Conservation (phyloP, 2,888 invertebrate species). For the Melolontha melolontha region DNA sequence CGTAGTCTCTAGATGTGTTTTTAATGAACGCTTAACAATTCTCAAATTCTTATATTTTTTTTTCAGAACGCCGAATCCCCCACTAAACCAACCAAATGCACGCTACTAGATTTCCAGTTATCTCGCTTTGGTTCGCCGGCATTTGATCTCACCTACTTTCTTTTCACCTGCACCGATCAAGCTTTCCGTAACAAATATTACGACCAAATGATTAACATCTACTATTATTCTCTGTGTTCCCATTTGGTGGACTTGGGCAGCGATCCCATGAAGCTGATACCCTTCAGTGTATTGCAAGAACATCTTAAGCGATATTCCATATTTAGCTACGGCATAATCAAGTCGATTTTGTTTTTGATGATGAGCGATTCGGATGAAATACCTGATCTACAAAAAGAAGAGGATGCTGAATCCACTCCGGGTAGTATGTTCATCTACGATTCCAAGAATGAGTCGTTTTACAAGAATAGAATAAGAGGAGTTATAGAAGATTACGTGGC, state of each 20-base stretch:
- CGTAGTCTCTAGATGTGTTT: no score
- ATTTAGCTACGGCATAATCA: conserved; percentile 50
- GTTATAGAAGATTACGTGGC: conserved; percentile 39
- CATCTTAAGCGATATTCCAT: conserved; percentile 54
- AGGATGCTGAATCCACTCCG: no score
- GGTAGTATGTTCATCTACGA: no score
- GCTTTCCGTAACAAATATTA: conserved; percentile 17
- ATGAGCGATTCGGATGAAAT: conserved; percentile 47
- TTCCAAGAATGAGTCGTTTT: background rate
- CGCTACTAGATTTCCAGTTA: conserved; percentile 34
- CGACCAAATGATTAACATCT: conserved; percentile 44
- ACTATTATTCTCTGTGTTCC: conserved; percentile 54
- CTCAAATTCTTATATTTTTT: no score
- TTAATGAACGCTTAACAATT: no score
- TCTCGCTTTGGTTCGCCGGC: conserved; percentile 27
- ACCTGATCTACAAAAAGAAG: no score
- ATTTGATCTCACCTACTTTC: conserved; percentile 35
- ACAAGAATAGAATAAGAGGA: conserved; percentile 43
- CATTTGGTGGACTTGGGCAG: conserved; percentile 50
- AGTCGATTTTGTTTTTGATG: conserved; percentile 48
- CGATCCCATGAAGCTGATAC: conserved; percentile 53
- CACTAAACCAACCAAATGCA: conserved; percentile 15
- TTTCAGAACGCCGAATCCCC: background rate
- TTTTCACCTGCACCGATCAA: conserved; percentile 34
- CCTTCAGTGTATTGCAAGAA: conserved; percentile 51